Base-by-base conservation (phyloP, 2,113 vertebrate species). In the Catharus bicknelli region DNA sequence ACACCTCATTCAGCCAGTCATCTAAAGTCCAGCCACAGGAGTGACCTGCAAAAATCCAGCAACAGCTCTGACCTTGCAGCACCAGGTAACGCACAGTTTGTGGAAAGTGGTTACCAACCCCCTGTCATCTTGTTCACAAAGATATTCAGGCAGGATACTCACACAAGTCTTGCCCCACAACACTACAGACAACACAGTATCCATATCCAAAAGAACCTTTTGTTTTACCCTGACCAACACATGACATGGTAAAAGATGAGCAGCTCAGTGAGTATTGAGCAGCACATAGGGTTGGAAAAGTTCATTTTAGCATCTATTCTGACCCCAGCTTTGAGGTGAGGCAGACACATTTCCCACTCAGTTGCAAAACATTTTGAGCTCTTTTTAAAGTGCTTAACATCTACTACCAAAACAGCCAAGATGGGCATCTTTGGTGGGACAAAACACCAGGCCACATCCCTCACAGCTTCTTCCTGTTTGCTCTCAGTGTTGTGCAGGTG, bases 11-110 rank as follows among this genome's bases (percentile, higher is more conserved):
- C 50, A 81, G 30, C 9, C 47, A 47, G 16, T 48, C 26, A 47
- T 5, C 53, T 27, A 5, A 85, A 47, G 13, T 17, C 25, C 64
- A 75, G 7, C 5, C 17, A 29, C 2, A 47, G 18, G 13, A 72
- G 3, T 7, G 18, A 5, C 32, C n/a, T 63, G 27, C 11, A 81
- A 43, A 80, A 54, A 38, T 8, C 34, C 32, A 51, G 16, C 5
- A 59, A 20, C 15, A 61, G 9, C 16, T 68, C 40, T 0, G 0
- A 32, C 21, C 32, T 62, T n/a, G 14, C 34, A 47, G n/a, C 12
- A 20, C 5, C 0, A 0, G 11, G 25, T 16, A 88, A 40, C 0
- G 1, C 5, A 45, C 17, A 64, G 25, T 32, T 66, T 2, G 0
- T 5, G 10, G 20, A 30, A 59, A 57, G 23, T 10, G 9, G 9